Evolutionary conservation across 2,888 invertebrate species (phyloP).

Genomic region (Muschampia plurimacula): DNA sequence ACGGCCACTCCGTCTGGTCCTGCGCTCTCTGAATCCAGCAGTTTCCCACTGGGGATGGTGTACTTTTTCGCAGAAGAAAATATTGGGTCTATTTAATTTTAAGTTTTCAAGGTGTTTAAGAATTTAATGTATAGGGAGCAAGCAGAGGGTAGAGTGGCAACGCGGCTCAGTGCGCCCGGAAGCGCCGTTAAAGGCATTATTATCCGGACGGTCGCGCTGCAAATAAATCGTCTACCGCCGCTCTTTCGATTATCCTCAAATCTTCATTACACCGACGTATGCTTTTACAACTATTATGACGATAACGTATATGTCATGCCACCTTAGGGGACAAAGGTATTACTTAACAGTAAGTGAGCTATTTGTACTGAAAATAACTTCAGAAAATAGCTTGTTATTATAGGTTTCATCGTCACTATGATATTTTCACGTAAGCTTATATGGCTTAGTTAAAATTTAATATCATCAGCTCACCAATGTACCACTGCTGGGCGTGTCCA

Average conservation of each 20-base stretch:
- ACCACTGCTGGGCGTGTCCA: no score
- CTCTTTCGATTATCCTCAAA: slow-evolving; percentile 86
- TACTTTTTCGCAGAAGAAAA: no score
- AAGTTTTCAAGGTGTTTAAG: slow-evolving; percentile 24
- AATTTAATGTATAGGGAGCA: slow-evolving; percentile 42
- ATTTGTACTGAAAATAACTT: no score
- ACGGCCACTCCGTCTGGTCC: no score
- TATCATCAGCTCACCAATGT: no score
- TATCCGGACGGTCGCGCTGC: slow-evolving; percentile 83
- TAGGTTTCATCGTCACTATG: neutral
- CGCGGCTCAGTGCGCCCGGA: slow-evolving; percentile 61
- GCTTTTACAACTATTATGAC: slow-evolving; percentile 57
- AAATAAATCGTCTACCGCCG: slow-evolving; percentile 83
- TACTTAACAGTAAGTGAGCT: no score
- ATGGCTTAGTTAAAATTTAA: no score
- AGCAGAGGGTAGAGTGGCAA: slow-evolving; percentile 46
- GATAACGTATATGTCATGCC: neutral
- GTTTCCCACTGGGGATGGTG: no score
- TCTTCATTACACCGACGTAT: slow-evolving; percentile 82
- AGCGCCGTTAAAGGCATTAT: slow-evolving; percentile 81
- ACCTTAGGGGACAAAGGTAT: no score
- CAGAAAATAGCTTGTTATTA: neutral
- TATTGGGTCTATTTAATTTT: neutral
- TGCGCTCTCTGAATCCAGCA: no score
- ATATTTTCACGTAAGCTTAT: no score